phyloP scores from a whole-genome alignment of 2,888 invertebrate genomes.

The Chaetoderma sp. region DNA sequence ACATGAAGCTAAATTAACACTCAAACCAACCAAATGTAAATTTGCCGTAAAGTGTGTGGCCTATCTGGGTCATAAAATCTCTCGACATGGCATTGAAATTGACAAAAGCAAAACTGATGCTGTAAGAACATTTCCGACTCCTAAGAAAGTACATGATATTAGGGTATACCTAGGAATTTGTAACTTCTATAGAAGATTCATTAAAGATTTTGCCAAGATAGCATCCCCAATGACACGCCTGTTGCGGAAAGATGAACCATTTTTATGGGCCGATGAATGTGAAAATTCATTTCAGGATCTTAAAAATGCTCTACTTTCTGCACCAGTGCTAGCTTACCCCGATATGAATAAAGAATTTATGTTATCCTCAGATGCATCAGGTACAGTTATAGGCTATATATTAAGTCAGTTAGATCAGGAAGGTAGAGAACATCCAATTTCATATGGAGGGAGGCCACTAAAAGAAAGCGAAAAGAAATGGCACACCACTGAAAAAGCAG shows the following conservation, averaged over 20 bases:
- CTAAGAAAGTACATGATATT: constrained; percentile 32
- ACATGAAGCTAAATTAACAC: neutral
- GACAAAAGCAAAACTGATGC: constrained; percentile 31
- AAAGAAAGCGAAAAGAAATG: constrained; percentile 27
- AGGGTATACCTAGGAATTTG: constrained; percentile 35
- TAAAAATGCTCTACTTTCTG: constrained; percentile 42
- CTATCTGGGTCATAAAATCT: no score
- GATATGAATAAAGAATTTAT: constrained; percentile 24
- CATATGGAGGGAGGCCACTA: constrained; percentile 33
- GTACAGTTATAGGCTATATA: constrained; percentile 34
- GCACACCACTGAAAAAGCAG: constrained; percentile 31
- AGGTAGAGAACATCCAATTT: constrained; percentile 32
- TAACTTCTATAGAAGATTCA: constrained; percentile 66
- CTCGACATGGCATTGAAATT: no score
- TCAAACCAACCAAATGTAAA: constrained; percentile 22
- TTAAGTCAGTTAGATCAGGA: constrained; percentile 32
- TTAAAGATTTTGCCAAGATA: constrained; percentile 49
- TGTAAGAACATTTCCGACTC: constrained; percentile 33
- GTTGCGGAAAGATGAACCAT: constrained; percentile 46
- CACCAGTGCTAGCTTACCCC: constrained; percentile 40
- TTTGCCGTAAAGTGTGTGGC: constrained; percentile 21
- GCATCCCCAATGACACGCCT: constrained; percentile 54
- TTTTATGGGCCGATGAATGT: constrained; percentile 50
- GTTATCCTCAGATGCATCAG: constrained; percentile 29
- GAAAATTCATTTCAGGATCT: constrained; percentile 52